Percentiles rank a stretch among this genome's conserved stretches.
Conservation (phyloP, 2,113 vertebrate genomes). For the Equus quagga region DNA sequence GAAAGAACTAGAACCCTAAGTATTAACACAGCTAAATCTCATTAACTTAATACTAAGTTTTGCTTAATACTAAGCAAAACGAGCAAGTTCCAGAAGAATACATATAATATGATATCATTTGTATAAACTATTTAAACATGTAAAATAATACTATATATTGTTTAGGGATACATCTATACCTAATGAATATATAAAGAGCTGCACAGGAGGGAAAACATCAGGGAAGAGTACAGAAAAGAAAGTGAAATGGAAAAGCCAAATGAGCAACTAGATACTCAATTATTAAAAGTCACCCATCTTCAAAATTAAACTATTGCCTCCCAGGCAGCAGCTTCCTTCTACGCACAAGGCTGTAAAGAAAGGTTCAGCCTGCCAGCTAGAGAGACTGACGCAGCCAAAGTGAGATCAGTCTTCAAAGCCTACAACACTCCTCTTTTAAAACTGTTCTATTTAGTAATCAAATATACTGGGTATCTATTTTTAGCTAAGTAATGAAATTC, state of each 20-base stretch:
- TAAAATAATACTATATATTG: neutral
- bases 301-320: conserved; percentile 34
- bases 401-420: conserved; percentile 46
- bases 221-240: conserved; percentile 11
- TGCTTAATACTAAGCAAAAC: conserved; percentile 45
- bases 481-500: conserved; percentile 78
- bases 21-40: conserved; percentile 5
- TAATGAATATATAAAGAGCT: neutral
- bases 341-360: conserved; percentile 1
- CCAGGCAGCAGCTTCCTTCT: neutral
- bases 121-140: conserved; percentile 16
- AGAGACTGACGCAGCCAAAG: neutral
- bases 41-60: conserved; percentile 33
- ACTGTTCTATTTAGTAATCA: conserved; percentile 67
- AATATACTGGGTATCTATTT: conserved; percentile 72
- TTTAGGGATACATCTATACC: neutral
- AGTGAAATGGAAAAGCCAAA: neutral
- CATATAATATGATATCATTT: neutral
- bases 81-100: conserved; percentile 40
- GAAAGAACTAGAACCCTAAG: neutral
- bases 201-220: neutral
- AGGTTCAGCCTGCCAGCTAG: neutral
- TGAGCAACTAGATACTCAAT: neutral
- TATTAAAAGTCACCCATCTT: conserved; percentile 34
- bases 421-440: conserved; percentile 50